phyloP scores from a whole-genome alignment of 2,113 vertebrate genomes.

The Chaetura pelagica region DNA sequence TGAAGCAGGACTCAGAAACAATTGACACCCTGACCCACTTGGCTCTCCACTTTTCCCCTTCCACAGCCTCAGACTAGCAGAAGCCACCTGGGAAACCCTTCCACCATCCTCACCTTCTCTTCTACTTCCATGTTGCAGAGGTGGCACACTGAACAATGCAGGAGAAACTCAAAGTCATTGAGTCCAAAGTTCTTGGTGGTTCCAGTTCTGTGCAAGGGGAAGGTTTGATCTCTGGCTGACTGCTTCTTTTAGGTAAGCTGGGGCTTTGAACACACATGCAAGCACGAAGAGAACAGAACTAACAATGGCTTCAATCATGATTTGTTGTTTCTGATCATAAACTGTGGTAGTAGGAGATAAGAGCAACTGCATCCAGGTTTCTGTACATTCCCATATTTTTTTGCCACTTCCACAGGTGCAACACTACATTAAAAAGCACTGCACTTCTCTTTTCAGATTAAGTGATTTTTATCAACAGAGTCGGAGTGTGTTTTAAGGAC shows the following conservation, averaged over 20 bases:
- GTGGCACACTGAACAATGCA: background rate
- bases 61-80: background rate
- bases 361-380: background rate
- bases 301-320: background rate
- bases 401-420: background rate
- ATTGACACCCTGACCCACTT: background rate
- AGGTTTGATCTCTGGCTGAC: background rate
- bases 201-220: background rate
- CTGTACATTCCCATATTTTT: background rate
- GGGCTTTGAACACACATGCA: background rate
- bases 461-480: background rate
- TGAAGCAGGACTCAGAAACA: background rate
- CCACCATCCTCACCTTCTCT: background rate
- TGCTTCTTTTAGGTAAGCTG: background rate
- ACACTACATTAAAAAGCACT: background rate
- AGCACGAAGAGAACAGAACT: background rate
- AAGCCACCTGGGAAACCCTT: background rate
- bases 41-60: background rate
- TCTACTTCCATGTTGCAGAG: background rate
- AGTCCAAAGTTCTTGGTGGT: background rate
- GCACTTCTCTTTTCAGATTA: background rate
- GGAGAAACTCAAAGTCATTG: background rate
- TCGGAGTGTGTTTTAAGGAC: background rate
- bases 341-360: background rate
- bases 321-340: background rate